A percentile compares a stretch with the other conserved stretches of the same genome.
Conservation (phyloP, 2,888 invertebrate species). For the Microplitis deprimator region DNA sequence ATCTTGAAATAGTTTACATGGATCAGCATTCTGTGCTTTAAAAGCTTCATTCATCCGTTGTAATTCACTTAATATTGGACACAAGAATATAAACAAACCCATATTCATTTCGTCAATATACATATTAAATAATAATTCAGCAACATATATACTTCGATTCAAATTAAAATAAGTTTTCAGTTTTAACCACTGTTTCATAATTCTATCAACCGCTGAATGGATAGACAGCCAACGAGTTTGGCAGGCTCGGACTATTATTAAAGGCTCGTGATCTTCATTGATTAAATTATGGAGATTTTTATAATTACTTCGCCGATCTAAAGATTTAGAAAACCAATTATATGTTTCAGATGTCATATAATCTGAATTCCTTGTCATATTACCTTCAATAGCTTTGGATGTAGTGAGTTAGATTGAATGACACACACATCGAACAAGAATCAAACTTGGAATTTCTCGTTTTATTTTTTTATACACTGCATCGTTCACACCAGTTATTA, state of each 20-base stretch:
- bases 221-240: no score
- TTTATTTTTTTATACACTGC: conserved; percentile 55
- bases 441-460: conserved; percentile 38
- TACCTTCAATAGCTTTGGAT: conserved; percentile 55
- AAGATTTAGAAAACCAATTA: conserved; percentile 58
- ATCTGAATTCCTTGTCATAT: conserved; percentile 58
- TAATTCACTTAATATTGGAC: no score
- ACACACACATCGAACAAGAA: conserved; percentile 48
- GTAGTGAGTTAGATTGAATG: conserved; percentile 58
- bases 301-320: conserved; percentile 14
- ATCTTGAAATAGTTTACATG: no score
- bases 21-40: no score
- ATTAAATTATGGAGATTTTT: no score
- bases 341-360: conserved; percentile 59
- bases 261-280: no score
- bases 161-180: conserved; percentile 54
- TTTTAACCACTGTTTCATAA: conserved; percentile 58
- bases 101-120: no score
- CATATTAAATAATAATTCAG: no score
- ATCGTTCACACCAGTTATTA: conserved; percentile 59
- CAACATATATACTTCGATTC: background rate
- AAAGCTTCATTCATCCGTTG: no score
- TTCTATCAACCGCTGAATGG: conserved; percentile 43
- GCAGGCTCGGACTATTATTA: no score
- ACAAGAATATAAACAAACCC: no score